Evolutionary conservation across 1,140 invertebrate species (phyloP), one percentile per base, ranked within the genome.

Genomic region (Drosophila elegans): DNA sequence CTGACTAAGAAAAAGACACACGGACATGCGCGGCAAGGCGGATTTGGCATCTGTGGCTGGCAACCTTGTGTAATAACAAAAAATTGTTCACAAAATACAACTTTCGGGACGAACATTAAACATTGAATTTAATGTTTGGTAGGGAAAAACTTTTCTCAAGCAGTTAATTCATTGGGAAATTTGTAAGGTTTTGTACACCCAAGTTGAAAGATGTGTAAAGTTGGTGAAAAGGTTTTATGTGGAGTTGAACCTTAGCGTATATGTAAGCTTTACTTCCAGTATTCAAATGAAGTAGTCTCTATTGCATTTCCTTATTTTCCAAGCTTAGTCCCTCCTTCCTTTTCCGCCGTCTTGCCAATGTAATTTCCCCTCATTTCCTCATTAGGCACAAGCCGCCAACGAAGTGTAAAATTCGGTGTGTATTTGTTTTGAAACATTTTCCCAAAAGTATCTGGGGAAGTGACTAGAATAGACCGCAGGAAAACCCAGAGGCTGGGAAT

Each of bases 321-420:
- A 27, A 29, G 34, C 4, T 27, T n/a, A 36, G 29, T 39, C 41
- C 38, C 16, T 16, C 29, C 36, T 27, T 51, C 34, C 16, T 12
- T n/a, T 42, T 10, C 11, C 53, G 32, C 6, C 16, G 10, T 25
- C 32, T 25, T 16, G 3, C 13, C 42, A 48, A 69, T 41, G n/a
- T 3, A 13, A 57, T 57, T 36, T 49, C 21, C 60, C 66, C 69
- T 38, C 21, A 41, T 57, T 57, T 49, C 38, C 64, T 79, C 79
- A 80, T 79, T 83, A 80, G 57, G 51, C 54, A 52, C 41, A 54
- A 55, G 63, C 54, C 53, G 45, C 13, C 76, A 90, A 38, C 59
- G 79, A 74, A 86, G 82, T 90, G 86, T 86, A 64, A 90, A 90
- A 90, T 90, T 90, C 74, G 39, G 60, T 82, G 68, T 86, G 82